phyloP scores from a whole-genome alignment of 2,888 invertebrate species.

The Hybos culiciformis region DNA sequence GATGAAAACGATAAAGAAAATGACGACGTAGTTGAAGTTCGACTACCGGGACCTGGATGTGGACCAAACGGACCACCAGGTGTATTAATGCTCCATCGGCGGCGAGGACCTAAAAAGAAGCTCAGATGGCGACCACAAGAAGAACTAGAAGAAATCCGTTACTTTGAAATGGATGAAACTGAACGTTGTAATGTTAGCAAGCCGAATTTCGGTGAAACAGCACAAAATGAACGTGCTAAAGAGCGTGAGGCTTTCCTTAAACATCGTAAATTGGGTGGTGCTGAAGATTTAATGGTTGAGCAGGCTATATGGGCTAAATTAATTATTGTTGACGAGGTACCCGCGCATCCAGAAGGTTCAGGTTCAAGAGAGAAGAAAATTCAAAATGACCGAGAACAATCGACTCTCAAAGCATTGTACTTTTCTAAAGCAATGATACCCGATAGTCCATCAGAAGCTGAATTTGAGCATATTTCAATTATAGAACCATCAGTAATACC shows the following conservation, averaged over 20 bases:
- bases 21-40: constrained; percentile 20
- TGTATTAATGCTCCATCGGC: constrained; percentile 55
- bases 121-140: constrained; percentile 70
- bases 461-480: constrained; percentile 61
- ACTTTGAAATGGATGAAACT: constrained; percentile 89
- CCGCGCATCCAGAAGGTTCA: constrained; percentile 53
- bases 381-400: constrained; percentile 75
- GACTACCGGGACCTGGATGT: constrained; percentile 32
- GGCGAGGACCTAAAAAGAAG: constrained; percentile 65
- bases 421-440: constrained; percentile 73
- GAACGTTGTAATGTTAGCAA: constrained; percentile 91
- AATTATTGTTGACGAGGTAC: constrained; percentile 51
- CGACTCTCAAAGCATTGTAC: constrained; percentile 67
- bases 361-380: constrained; percentile 78
- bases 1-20: constrained; percentile 12
- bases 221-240: constrained; percentile 71
- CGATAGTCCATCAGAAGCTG: constrained; percentile 76
- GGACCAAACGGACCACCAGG: constrained; percentile 54
- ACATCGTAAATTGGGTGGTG: constrained; percentile 55
- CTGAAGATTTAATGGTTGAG: constrained; percentile 75
- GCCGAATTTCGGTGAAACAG: constrained; percentile 83
- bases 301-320: constrained; percentile 63
- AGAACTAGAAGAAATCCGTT: constrained; percentile 67
- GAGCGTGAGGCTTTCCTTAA: constrained; percentile 75
- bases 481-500: constrained; percentile 75